Conservation (phyloP, 2,797 vertebrate species). For the Eospalax fontanierii region DNA sequence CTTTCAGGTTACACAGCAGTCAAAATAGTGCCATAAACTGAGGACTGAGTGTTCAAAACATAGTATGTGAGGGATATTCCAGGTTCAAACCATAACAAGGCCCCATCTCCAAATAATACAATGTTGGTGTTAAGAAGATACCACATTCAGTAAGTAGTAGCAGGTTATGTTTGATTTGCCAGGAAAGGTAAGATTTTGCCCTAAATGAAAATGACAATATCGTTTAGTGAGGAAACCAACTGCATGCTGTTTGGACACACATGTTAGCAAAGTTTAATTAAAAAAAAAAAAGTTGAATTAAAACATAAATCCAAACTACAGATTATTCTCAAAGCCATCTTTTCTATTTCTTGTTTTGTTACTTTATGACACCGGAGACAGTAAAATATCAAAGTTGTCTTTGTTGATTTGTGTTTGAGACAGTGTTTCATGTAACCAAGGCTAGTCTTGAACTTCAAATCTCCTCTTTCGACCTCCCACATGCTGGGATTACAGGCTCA, state of each 20-base stretch:
- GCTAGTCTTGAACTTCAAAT: background rate
- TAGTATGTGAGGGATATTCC: background rate
- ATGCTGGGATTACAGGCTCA: background rate
- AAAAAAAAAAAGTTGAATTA: slow-evolving; percentile 26
- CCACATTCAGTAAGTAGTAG: background rate
- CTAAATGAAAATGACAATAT: background rate
- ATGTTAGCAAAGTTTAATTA: slow-evolving; percentile 34
- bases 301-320: background rate
- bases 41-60: background rate
- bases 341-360: background rate
- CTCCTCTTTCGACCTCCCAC: background rate
- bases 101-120: background rate
- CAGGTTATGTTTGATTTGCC: background rate
- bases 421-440: background rate
- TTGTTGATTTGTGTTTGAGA: background rate
- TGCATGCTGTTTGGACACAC: background rate
- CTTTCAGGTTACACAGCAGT: background rate
- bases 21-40: background rate
- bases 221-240: slow-evolving; percentile 43
- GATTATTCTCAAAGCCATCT: slow-evolving; percentile 40
- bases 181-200: background rate
- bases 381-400: slow-evolving; percentile 27
- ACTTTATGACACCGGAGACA: slow-evolving; percentile 32
- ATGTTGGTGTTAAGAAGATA: background rate
- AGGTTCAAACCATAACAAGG: background rate